Percentiles rank a stretch among this genome's conserved stretches.
phyloP scores from a whole-genome alignment of 1,140 invertebrate species.

The Apis laboriosa region DNA sequence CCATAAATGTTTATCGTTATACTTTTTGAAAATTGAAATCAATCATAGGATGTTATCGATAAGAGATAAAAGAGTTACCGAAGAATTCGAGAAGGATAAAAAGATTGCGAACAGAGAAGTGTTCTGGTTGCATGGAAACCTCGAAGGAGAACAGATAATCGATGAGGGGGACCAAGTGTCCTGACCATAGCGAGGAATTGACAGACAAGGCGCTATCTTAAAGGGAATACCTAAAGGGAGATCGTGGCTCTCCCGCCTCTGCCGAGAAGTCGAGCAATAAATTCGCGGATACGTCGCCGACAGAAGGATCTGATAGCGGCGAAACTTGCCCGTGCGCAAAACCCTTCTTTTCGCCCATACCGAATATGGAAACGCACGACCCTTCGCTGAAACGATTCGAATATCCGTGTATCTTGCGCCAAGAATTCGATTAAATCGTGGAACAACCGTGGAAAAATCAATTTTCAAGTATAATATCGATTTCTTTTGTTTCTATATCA shows the following conservation, averaged over 20 bases:
- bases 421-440: not conserved
- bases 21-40: constrained; percentile 29
- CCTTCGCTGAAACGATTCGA: constrained; percentile 41
- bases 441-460: not conserved
- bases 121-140: constrained; percentile 31
- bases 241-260: constrained; percentile 48
- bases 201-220: constrained; percentile 59
- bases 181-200: constrained; percentile 54
- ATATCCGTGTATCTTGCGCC: not conserved
- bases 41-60: not conserved
- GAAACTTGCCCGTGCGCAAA: constrained; percentile 54
- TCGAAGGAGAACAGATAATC: constrained; percentile 46
- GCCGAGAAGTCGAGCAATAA: constrained; percentile 61
- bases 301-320: constrained; percentile 62
- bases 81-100: not conserved
- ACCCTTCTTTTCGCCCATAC: constrained; percentile 49
- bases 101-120: not conserved
- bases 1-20: not conserved
- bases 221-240: constrained; percentile 51
- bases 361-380: constrained; percentile 62
- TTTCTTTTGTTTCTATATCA: no score
- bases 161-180: constrained; percentile 48
- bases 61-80: not conserved
- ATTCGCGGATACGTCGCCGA: constrained; percentile 62
- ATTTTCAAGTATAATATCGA: no score